Evolutionary conservation across 2,888 invertebrate species (phyloP).

Genomic region (Drosophila atripex): DNA sequence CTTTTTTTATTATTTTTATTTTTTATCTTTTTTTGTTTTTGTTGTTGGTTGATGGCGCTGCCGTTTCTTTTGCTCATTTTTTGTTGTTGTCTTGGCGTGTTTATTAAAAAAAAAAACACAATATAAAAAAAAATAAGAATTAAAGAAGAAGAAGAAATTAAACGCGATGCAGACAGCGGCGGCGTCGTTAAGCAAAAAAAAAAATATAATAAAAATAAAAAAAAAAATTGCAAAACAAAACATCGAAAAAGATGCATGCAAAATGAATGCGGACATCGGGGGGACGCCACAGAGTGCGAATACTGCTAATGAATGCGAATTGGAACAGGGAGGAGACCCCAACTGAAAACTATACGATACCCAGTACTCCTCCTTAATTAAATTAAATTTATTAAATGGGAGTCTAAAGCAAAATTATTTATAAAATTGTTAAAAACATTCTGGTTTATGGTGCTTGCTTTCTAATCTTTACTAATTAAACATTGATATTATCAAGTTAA

Average conservation of each 20-base stretch:
- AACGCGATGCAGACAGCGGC: constrained; percentile 31
- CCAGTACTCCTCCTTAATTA: background rate
- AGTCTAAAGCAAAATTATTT: no score
- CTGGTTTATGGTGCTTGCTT: no score
- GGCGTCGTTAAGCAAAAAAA: constrained; percentile 27
- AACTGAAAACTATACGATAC: constrained; percentile 6
- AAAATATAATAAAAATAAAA: background rate
- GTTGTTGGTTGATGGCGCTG: constrained; percentile 24
- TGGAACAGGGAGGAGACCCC: constrained; percentile 48
- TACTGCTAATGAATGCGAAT: constrained; percentile 72
- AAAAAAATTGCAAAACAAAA: constrained; percentile 15
- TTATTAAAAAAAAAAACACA: constrained; percentile 33
- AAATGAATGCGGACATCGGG: constrained; percentile 38
- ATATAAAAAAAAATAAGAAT: background rate
- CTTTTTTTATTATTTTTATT: constrained; percentile 22
- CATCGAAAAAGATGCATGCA: constrained; percentile 43
- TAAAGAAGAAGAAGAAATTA: background rate
- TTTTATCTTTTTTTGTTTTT: constrained; percentile 7
- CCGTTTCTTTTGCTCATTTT: constrained; percentile 34
- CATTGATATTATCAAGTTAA: no score
- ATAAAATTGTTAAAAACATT: no score
- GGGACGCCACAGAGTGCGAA: constrained; percentile 49
- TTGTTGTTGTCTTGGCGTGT: constrained; percentile 28
- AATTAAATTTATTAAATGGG: background rate
- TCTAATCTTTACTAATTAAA: no score